These are phyloP conservation scores for Ecliptopera silaceata DNA, from an alignment of 2,888 invertebrate genomes.

Conservation along the genomic window DNA sequence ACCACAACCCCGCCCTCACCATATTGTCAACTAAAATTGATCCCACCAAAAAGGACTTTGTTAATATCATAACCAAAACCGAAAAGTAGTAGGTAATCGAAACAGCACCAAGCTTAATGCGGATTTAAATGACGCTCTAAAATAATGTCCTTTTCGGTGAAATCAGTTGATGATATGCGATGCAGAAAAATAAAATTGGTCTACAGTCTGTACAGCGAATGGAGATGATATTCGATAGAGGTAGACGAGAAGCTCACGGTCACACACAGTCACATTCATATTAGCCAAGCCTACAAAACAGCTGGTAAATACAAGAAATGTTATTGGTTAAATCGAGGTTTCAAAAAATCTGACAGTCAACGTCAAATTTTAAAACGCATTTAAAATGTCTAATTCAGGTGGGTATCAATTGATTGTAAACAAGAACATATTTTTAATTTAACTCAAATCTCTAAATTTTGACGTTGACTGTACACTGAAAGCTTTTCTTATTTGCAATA, in stretches of 20 bases:
- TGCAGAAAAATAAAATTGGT: slow-evolving; percentile 29
- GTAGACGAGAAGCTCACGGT: slow-evolving; percentile 18
- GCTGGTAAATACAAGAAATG: background rate
- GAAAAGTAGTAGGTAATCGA: slow-evolving; percentile 12
- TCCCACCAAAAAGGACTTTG: slow-evolving; percentile 45
- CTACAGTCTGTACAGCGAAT: slow-evolving; percentile 1
- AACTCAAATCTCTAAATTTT: background rate
- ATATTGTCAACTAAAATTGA: slow-evolving; percentile 78
- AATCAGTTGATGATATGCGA: slow-evolving; percentile 38
- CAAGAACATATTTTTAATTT: no score
- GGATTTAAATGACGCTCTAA: slow-evolving; percentile 19
- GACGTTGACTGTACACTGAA: background rate
- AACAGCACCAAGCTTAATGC: slow-evolving; percentile 31
- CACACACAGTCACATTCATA: background rate
- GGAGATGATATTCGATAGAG: slow-evolving; percentile 9
- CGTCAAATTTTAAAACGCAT: background rate
- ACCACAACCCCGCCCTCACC: slow-evolving; percentile 62
- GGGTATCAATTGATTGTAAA: no score
- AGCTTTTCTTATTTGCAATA: background rate
- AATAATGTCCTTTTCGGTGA: slow-evolving; percentile 34
- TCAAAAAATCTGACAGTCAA: no score
- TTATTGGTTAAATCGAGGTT: no score
- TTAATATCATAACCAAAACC: slow-evolving; percentile 15
- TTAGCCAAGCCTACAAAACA: background rate
- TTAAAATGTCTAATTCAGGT: no score